Percentiles rank a stretch among this genome's conserved stretches.
phyloP scores from a whole-genome alignment of 2,797 vertebrate genomes.

The Silurus lanzhouensis region DNA sequence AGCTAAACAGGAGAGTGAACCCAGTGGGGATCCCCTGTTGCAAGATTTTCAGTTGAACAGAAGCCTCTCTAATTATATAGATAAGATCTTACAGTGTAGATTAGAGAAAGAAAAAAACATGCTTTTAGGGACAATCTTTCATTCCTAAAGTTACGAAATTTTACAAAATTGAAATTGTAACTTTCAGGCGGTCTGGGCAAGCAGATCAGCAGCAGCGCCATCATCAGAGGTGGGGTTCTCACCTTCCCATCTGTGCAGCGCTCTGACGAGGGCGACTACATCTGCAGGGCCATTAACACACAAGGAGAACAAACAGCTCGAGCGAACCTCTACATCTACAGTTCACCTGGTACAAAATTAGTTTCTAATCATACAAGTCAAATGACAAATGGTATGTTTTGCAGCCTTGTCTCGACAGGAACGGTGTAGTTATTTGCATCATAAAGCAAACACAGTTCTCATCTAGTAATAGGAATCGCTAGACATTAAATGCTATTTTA shows the following conservation, averaged over 20 bases:
- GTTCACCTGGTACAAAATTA: conserved; percentile 63
- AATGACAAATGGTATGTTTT: no score
- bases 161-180: neutral
- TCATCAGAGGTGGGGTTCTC: conserved; percentile 79
- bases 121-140: no score
- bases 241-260: conserved; percentile 75
- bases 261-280: conserved; percentile 83
- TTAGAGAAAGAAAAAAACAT: no score
- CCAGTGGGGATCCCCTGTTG: neutral
- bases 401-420: neutral
- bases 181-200: conserved; percentile 77
- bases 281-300: conserved; percentile 85
- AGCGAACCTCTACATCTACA: conserved; percentile 83
- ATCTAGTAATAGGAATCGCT: neutral
- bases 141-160: no score
- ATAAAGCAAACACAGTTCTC: neutral
- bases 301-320: conserved; percentile 84
- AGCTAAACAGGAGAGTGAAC: neutral
- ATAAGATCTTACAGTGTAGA: neutral
- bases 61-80: neutral
- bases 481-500: conserved; percentile 54
- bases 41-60: neutral
- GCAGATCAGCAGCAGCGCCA: conserved; percentile 77
- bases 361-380: no score
- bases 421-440: neutral